Percentiles rank a stretch among this genome's conserved stretches.
These are phyloP conservation scores for Chironomus tepperi DNA, from an alignment of 1,140 invertebrate genomes.

Conservation along the genomic window DNA sequence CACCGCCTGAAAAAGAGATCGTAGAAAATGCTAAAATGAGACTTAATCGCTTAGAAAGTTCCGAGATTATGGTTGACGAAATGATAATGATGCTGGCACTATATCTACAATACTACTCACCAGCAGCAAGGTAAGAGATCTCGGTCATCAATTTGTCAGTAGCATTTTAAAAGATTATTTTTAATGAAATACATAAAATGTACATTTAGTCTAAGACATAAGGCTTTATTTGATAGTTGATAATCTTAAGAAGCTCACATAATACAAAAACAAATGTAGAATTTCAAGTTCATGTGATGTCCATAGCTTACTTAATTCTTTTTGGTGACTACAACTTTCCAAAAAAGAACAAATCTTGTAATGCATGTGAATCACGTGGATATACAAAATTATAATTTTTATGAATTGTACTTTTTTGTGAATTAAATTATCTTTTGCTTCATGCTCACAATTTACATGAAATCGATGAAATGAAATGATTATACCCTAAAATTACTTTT, in stretches of 20 bases:
- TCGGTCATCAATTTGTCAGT: no score
- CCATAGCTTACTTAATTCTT: neutral
- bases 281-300: no score
- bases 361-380: no score
- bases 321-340: no score
- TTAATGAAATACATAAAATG: no score
- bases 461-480: neutral
- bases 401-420: conserved; percentile 12
- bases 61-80: conserved; percentile 60
- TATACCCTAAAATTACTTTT: no score
- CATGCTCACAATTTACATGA: neutral
- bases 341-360: no score
- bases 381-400: neutral
- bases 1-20: conserved; percentile 62
- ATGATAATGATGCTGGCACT: conserved; percentile 63
- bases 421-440: conserved; percentile 2
- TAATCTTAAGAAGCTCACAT: no score
- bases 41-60: conserved; percentile 55
- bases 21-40: conserved; percentile 55
- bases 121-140: neutral
- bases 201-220: no score
- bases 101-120: conserved; percentile 40
- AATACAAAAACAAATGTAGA: no score
- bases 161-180: no score
- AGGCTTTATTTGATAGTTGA: no score